Percentiles rank a stretch among this genome's conserved stretches.
Evolutionary conservation across 2,888 invertebrate species (phyloP).

Genomic region (Ormia ochracea): DNA sequence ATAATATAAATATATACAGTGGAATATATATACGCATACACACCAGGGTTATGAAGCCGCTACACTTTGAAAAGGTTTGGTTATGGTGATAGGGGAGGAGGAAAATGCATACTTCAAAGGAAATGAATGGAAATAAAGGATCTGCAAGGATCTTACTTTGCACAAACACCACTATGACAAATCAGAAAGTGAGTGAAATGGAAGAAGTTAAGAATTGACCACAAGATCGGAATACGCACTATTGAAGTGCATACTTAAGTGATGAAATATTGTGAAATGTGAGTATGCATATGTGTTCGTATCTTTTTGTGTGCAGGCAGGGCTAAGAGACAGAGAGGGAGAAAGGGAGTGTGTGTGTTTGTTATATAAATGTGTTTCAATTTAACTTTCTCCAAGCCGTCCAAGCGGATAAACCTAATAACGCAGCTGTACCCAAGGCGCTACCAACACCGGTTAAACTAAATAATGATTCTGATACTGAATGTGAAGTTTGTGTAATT

Average conservation of each 20-base stretch:
- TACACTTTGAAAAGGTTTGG: not conserved
- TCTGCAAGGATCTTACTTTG: conserved; percentile 37
- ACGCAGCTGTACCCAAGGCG: conserved; percentile 72
- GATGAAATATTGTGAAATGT: not conserved
- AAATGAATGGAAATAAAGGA: conserved; percentile 23
- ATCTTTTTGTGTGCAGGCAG: too few species aligned
- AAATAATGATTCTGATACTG: conserved; percentile 37
- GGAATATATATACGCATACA: conserved; percentile 22
- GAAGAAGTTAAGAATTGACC: not conserved
- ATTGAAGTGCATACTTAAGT: too few species aligned
- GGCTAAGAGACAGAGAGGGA: too few species aligned
- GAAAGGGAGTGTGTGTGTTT: not conserved
- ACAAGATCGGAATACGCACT: not conserved
- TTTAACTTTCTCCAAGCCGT: conserved; percentile 71
- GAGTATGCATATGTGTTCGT: not conserved
- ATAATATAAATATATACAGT: not conserved
- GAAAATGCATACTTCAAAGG: not conserved
- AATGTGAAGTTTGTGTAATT: conserved; percentile 33
- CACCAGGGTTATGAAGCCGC: conserved; percentile 21
- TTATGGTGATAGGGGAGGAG: not conserved
- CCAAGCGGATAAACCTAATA: conserved; percentile 73
- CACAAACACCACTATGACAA: conserved; percentile 35
- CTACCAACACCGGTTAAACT: conserved; percentile 76
- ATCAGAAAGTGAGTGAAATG: not conserved
- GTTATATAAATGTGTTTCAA: conserved; percentile 56